Evolutionary conservation across 92 coral and sea anemone genomes (phyloP).

Genomic region (Porites cylindrica): DNA sequence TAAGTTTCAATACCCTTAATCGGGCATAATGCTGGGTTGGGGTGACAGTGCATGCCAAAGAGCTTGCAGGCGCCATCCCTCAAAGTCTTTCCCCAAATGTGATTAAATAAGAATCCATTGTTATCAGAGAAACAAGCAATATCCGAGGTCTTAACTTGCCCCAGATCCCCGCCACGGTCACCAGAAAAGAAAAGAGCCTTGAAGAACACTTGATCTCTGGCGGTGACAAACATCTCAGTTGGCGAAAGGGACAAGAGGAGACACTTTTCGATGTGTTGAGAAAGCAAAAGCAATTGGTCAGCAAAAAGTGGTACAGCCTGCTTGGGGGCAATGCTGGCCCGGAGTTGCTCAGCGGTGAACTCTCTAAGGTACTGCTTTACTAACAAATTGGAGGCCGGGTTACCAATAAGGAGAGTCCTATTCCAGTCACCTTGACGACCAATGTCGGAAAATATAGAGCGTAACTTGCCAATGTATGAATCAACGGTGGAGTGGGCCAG

Average conservation of each 20-base stretch:
- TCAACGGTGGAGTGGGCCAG: conserved; percentile 17
- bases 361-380: conserved; percentile 31
- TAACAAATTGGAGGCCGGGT: conserved; percentile 48
- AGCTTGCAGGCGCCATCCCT: too few species aligned
- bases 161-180: too few species aligned
- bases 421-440: conserved; percentile 27
- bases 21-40: too few species aligned
- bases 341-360: too few species aligned
- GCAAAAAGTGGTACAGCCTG: background rate
- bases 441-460: conserved; percentile 7
- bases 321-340: too few species aligned
- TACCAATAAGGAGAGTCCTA: conserved; percentile 43
- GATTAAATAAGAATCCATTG: too few species aligned
- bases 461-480: conserved; percentile 33
- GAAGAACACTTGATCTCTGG: conserved; percentile 35
- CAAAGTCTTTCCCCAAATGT: too few species aligned
- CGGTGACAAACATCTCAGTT: conserved; percentile 22
- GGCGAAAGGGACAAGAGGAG: conserved; percentile 8
- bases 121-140: too few species aligned
- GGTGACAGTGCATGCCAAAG: too few species aligned
- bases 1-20: too few species aligned
- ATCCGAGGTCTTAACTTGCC: too few species aligned
- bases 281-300: background rate
- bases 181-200: too few species aligned
- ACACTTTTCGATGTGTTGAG: background rate